phyloP scores from a whole-genome alignment of 2,113 vertebrate genomes.

The Lagopus muta region DNA sequence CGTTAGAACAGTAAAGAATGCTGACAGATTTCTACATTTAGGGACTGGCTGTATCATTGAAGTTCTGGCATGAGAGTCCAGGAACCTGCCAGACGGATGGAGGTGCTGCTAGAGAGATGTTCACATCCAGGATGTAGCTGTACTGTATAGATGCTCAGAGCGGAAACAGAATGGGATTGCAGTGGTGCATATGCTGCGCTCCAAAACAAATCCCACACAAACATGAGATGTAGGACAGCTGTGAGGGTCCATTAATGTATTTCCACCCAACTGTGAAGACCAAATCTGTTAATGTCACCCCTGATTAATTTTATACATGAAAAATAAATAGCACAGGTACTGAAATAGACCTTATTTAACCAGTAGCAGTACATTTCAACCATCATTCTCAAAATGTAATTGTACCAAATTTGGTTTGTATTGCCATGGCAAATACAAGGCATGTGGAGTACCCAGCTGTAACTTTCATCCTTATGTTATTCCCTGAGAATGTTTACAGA shows the following conservation, averaged over 20 bases:
- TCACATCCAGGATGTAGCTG: background rate
- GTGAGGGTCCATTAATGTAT: background rate
- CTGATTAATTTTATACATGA: background rate
- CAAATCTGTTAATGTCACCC: slow-evolving; percentile 17
- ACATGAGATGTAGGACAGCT: slow-evolving; percentile 19
- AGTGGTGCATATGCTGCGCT: background rate
- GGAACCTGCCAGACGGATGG: background rate
- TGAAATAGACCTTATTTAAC: background rate
- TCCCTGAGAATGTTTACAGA: background rate
- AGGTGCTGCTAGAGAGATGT: background rate
- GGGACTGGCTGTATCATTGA: background rate
- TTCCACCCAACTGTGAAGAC: background rate
- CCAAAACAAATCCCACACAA: background rate
- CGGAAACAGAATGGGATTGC: background rate
- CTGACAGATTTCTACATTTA: background rate
- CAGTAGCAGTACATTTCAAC: background rate
- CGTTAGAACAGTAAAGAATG: background rate
- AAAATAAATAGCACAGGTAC: background rate
- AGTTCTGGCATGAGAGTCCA: background rate
- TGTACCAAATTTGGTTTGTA: background rate
- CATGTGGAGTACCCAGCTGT: background rate
- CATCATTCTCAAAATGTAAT: background rate
- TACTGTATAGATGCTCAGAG: background rate
- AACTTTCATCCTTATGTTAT: background rate
- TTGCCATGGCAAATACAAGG: background rate